Base-by-base conservation (phyloP, 2,797 vertebrate species). In the Eupleurogrammus muticus region DNA sequence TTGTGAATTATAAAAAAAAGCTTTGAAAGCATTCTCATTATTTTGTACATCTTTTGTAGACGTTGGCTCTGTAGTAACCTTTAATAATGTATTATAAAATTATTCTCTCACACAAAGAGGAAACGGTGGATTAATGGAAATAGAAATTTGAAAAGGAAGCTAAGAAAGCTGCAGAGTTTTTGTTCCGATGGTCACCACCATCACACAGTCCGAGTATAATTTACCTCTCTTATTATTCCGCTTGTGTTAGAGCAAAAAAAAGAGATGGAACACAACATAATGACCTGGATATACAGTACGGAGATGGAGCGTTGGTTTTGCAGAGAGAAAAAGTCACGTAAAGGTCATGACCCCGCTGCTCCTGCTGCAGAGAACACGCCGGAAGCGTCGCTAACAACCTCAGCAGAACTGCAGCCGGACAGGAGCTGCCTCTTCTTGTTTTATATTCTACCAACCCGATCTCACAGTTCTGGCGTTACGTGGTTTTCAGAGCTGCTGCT, bases 331-430 rank as follows among this genome's bases (percentile, higher is more conserved):
- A 65, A 83, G 64, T 75, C 69, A 70, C 46, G 4, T 52, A 81
- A 87, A 88, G 79, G 83, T 80, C 77, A 79, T 1, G 0, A 19
- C 50, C 69, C 49, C 34, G 12, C 36, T 40, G 57, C 69, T 64
- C 54, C 42, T 44, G 36, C 53, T 70, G 40, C 4, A 50, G 69
- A 73, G 50, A 53, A 61, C 44, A 51, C 57, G 44, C 36, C 58
- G 20, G 35, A 32, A 42, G 51, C 2, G 3, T 13, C 44, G 47
- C 46, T n/a, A 63, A 79, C 47, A 76, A 71, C 58, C 40, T 17
- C 17, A 12, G 47, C 65, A 17, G 21, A 46, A 42, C 16, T 44
- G 21, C 34, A 28, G n/a, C 8, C 23, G 9, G 20, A 42, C 40
- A 44, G 40, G 40, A 48, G 46, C 14, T 44, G 21, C 47, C 14